Evolutionary conservation across 2,888 invertebrate species (phyloP).

Genomic region (Gisinianus flammeolus): DNA sequence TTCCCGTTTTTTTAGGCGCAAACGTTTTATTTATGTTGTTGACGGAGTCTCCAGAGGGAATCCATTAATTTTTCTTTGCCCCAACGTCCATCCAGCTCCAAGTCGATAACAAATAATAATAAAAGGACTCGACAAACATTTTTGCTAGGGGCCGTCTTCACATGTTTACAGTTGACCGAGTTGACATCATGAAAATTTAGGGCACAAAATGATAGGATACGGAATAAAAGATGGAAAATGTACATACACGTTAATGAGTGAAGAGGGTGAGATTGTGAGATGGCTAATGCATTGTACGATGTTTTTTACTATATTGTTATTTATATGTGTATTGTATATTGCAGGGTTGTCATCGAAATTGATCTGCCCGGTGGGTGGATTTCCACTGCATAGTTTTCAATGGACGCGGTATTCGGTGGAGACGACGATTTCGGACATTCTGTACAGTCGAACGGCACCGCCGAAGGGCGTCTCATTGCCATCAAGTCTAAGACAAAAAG

Average conservation of each 20-base stretch:
- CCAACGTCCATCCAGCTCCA: no score
- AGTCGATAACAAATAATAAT: no score
- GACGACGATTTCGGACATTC: conserved; percentile 8
- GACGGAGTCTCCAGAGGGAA: not conserved
- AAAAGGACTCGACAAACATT: no score
- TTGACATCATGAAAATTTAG: no score
- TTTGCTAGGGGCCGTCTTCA: no score
- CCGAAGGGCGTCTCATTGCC: conserved; percentile 59
- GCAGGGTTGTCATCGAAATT: conserved; percentile 58
- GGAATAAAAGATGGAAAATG: no score
- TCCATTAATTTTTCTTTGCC: no score
- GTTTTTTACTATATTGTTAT: not conserved
- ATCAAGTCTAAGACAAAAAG: conserved; percentile 62
- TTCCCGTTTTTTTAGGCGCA: not conserved
- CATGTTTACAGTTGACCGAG: no score
- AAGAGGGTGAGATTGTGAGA: not conserved
- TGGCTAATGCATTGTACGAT: not conserved
- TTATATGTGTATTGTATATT: not conserved
- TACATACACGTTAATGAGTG: no score
- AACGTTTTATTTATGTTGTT: no score
- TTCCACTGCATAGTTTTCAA: conserved; percentile 64
- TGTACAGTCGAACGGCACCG: conserved; percentile 16
- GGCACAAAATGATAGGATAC: no score
- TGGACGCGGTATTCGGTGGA: conserved; percentile 64
- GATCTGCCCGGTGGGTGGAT: conserved; percentile 66